phyloP scores from a whole-genome alignment of 2,797 vertebrate genomes.

The Lacerta bilineata region DNA sequence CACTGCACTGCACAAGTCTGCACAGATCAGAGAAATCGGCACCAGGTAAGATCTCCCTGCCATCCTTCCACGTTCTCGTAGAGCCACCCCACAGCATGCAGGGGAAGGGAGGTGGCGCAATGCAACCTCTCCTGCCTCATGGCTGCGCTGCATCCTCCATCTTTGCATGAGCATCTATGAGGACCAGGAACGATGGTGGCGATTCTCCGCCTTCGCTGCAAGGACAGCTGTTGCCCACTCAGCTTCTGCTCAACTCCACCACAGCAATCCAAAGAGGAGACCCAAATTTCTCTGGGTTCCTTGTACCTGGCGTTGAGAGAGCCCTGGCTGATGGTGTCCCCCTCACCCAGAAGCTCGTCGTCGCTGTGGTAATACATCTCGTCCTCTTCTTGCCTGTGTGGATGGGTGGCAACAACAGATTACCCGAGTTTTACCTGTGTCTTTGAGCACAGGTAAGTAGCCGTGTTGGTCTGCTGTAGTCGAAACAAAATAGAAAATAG shows the following conservation, averaged over 20 bases:
- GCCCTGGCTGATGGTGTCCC: conserved; percentile 68
- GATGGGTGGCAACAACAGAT: background rate
- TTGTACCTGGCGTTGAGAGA: conserved; percentile 60
- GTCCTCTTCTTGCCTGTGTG: conserved; percentile 60
- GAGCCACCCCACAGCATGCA: background rate
- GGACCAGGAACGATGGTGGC: background rate
- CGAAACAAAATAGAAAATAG: too few relatives aligned
- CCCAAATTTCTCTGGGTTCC: background rate
- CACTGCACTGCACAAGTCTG: background rate
- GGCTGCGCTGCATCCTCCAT: background rate
- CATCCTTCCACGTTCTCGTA: background rate
- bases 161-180: background rate
- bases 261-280: background rate
- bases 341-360: conserved; percentile 66
- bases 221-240: background rate
- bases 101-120: background rate
- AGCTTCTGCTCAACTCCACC: background rate
- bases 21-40: background rate
- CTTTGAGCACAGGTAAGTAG: fast-evolving
- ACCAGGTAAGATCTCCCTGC: background rate
- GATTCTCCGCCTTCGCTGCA: background rate
- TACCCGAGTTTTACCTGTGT: background rate
- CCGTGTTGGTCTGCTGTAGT: too few relatives aligned
- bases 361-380: conserved; percentile 66
- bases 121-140: fast-evolving